Base-by-base conservation (phyloP, 2,113 vertebrate genomes). In the Cairina moschata region DNA sequence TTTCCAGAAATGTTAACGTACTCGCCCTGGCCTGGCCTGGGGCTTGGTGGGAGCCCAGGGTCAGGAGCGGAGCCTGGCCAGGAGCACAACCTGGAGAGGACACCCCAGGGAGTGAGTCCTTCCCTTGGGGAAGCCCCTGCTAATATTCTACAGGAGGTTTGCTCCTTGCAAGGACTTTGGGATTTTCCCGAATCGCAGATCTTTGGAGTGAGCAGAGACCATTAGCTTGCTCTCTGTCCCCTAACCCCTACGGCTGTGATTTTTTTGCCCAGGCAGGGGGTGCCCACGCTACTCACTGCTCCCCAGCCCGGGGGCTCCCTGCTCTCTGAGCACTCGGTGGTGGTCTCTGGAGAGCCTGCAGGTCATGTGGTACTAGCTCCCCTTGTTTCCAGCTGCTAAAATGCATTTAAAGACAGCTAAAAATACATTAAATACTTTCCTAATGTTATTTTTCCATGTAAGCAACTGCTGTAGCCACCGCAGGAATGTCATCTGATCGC, bases 381-480 rank as follows among this genome's bases (percentile, higher is more conserved):
- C n/a, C 94, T 89, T 85, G 42, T 92, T 96, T 95, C 95, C 96
- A 96, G 95, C 92, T 96, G 96, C 95, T 95, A 96, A 97, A 95
- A 95, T 91, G 92, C 92, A 95, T 97, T 96, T 94, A 96, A 96
- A 97, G 91, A 96, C 81, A 83, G 95, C 96, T 97, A 96, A 96
- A 97, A 97, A 96, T 96, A 96, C 83, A 97, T 96, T 96, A 96
- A 97, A 97, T 97, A 95, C 81, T 96, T 93, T 96, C 93, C 95
- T 96, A 96, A 97, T 84, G 86, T 92, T 96, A 92, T 91, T 97
- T 97, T 97, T 97, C 97, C 96, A 94, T 95, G 96, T 96, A 96
- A 97, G 96, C 95, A 97, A 97, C 94, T 96, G 94, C 92, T 93
- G 84, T 91, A 95, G 94, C 89, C 86, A 93, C 96, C 97, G 93